Percentiles rank a stretch among this genome's conserved stretches.
These are phyloP conservation scores for Natrix natrix DNA, from an alignment of 2,797 vertebrate genomes.

Conservation along the genomic window DNA sequence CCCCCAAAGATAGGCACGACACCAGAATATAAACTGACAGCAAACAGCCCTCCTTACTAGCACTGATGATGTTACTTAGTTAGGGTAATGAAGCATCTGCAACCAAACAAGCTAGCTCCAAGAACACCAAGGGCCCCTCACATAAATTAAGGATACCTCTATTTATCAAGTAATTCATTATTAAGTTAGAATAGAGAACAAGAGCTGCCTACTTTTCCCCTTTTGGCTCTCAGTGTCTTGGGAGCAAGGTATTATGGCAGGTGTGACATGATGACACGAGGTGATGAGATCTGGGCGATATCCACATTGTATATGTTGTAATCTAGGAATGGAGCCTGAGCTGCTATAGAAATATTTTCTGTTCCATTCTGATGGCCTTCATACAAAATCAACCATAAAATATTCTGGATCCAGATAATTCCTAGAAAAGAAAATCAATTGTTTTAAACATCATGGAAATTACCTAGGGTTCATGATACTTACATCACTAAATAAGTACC, in stretches of 20 bases:
- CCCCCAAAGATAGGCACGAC: too few species aligned
- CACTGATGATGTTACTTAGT: too few species aligned
- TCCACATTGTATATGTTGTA: background rate
- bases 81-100: too few species aligned
- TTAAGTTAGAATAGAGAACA: too few species aligned
- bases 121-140: too few species aligned
- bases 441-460: background rate
- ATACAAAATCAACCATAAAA: constrained; percentile 41
- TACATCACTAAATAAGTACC: background rate
- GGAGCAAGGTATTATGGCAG: constrained; percentile 41
- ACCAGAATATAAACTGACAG: too few species aligned
- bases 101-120: too few species aligned
- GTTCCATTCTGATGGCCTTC: constrained; percentile 27
- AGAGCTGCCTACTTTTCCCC: too few species aligned
- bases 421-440: constrained; percentile 15
- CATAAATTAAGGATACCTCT: background rate
- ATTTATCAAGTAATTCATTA: too few species aligned
- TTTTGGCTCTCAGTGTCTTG: background rate
- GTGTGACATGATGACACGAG: constrained; percentile 25
- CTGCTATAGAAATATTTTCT: background rate
- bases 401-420: constrained; percentile 37
- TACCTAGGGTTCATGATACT: background rate
- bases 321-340: constrained; percentile 27
- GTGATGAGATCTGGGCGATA: constrained; percentile 16
- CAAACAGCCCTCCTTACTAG: too few species aligned